Evolutionary conservation across 2,888 invertebrate species (phyloP), one percentile per base, ranked within the genome.

Genomic region (Troglohyphantes excavatus): DNA sequence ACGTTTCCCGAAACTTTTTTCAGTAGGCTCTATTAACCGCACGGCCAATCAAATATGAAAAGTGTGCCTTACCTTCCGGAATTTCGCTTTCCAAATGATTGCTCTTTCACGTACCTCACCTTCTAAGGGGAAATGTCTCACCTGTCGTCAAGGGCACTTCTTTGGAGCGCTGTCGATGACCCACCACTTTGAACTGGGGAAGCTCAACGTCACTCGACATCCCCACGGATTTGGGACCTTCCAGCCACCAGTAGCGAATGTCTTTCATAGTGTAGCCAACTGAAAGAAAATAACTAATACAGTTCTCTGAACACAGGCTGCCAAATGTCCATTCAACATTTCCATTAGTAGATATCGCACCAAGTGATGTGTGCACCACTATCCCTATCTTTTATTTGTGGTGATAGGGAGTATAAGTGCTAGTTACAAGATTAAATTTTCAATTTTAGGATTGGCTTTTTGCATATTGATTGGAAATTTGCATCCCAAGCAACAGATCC

Each of bases 61-160:
- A 39, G 19, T 19, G 2, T 53, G 13, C 27, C 73, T 73, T 73
- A 75, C 75, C 75, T 75, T n/a, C n/a, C 53, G 0, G 7, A 75
- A 27, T 59, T 33, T 75, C 59, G 29, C 19, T n/a, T 13, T 59
- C 29, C 39, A 75, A 46, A 33, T 59, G 3, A 17, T n/a, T 23
- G 27, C 11, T 61, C 61, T 17, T 29, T 29, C 9, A 65, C n/a
- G 53, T 53, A 53, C 53, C 53, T 53, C n/a, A 0, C n/a, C 17
- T 53, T n/a, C 53, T 53, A 2, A 53, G n/a, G 72, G n/a, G 1
- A 43, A 43, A 13, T 39, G 33, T 72, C 90, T 96, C 97, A 98
- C 98, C 98, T 96, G 98, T 92, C 13, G 91, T 91, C 33, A 92
- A 89, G 65, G 73, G 75, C 75, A 91, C 91, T 75, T 91, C 91